A percentile compares a stretch with the other conserved stretches of the same genome.
Conservation (phyloP, 2,888 invertebrate genomes). For the Ferdinandea cuprea region DNA sequence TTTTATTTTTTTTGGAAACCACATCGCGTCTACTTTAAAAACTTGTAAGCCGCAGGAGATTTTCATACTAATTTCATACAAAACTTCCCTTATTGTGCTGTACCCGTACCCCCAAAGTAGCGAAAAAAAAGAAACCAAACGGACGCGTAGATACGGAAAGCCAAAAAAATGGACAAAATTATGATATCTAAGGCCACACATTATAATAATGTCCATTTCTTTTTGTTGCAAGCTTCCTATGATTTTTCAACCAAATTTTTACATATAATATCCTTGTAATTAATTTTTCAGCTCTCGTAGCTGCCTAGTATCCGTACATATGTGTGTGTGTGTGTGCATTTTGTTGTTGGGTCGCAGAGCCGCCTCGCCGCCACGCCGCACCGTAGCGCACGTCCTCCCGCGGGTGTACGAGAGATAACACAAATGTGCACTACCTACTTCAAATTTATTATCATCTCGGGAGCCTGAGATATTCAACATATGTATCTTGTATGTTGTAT, state of each 20-base stretch:
- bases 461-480: constrained; percentile 55
- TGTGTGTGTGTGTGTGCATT: constrained; percentile 51
- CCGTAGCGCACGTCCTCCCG: constrained; percentile 63
- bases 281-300: constrained; percentile 41
- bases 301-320: no score
- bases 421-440: constrained; percentile 72
- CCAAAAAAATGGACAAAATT: constrained; percentile 42
- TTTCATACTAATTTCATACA: constrained; percentile 64
- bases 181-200: constrained; percentile 67
- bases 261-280: constrained; percentile 54
- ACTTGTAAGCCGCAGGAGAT: constrained; percentile 64
- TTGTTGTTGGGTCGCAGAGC: constrained; percentile 45
- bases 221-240: constrained; percentile 45
- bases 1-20: constrained; percentile 53
- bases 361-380: no score
- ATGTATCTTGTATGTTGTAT: constrained; percentile 12
- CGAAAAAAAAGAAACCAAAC: constrained; percentile 15
- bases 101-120: constrained; percentile 22
- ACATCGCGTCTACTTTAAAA: constrained; percentile 57
- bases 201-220: constrained; percentile 68
- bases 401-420: constrained; percentile 65
- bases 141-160: constrained; percentile 48
- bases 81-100: constrained; percentile 38
- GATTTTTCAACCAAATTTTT: constrained; percentile 63
- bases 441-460: constrained; percentile 71